phyloP scores from a whole-genome alignment of 2,113 vertebrate genomes.

The Probosciger aterrimus region DNA sequence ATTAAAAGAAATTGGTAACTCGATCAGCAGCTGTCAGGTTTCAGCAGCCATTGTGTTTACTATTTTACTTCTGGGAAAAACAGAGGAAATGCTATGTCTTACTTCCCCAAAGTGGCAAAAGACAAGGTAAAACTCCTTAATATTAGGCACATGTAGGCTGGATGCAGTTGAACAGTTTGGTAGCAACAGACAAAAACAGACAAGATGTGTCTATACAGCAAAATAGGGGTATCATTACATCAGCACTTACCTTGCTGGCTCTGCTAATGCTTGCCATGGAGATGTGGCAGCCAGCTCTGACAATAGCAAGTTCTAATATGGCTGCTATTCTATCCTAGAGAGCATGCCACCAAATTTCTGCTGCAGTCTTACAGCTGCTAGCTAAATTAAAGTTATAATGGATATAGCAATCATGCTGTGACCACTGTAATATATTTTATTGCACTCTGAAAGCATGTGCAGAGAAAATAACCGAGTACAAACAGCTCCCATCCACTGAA shows the following conservation, averaged over 20 bases:
- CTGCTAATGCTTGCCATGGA: background rate
- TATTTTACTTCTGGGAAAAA: background rate
- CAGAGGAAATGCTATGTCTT: background rate
- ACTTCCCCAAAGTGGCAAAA: background rate
- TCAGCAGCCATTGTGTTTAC: background rate
- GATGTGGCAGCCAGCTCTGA: background rate
- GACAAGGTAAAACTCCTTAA: background rate
- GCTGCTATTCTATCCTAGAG: background rate
- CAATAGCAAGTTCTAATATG: background rate
- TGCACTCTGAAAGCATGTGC: background rate
- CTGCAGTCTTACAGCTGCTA: background rate
- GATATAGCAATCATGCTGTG: background rate
- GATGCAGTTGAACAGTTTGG: background rate
- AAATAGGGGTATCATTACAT: background rate
- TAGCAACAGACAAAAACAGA: background rate
- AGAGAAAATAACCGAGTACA: background rate
- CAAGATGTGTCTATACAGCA: background rate
- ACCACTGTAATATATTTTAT: background rate
- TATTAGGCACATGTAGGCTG: background rate
- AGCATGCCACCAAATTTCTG: background rate
- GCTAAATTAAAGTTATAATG: background rate
- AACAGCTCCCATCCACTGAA: background rate
- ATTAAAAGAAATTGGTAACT: background rate
- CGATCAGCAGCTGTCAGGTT: background rate
- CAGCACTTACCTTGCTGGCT: background rate